phyloP scores from a whole-genome alignment of 2,113 vertebrate genomes.

The Chlorocebus sabaeus region DNA sequence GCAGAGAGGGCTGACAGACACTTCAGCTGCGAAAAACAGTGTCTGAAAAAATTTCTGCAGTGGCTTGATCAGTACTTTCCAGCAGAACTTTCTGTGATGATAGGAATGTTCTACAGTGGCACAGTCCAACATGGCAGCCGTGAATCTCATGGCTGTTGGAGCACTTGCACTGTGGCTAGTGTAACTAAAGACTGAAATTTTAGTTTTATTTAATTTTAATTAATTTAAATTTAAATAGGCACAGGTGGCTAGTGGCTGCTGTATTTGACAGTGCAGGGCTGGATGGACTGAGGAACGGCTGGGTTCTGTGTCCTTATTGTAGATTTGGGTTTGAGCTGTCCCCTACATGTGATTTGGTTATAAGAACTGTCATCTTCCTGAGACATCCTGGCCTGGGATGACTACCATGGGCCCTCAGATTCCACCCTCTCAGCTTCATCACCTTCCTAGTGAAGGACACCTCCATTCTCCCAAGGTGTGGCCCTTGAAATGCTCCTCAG shows the following conservation, averaged over 20 bases:
- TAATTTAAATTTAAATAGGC: not conserved
- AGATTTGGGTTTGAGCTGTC: not conserved
- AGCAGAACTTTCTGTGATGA: not conserved
- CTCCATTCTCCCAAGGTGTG: accelerated
- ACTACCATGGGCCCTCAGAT: not conserved
- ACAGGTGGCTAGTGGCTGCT: not conserved
- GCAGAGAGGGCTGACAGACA: not conserved
- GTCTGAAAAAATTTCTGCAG: not conserved
- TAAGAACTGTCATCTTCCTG: not conserved
- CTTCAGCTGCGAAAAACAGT: not conserved
- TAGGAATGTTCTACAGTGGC: not conserved
- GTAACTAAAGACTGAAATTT: not conserved
- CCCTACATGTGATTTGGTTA: not conserved
- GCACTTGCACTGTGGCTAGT: not conserved
- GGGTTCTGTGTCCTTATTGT: not conserved
- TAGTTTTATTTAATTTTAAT: not conserved
- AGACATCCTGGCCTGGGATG: not conserved
- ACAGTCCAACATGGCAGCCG: accelerated
- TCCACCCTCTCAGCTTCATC: not conserved
- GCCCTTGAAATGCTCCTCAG: not conserved
- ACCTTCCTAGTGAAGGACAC: not conserved
- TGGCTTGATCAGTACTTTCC: not conserved
- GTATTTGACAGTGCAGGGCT: not conserved
- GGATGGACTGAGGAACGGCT: not conserved
- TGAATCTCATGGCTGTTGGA: not conserved